phyloP scores from a whole-genome alignment of 2,113 vertebrate genomes.

The Syngnathus floridae region DNA sequence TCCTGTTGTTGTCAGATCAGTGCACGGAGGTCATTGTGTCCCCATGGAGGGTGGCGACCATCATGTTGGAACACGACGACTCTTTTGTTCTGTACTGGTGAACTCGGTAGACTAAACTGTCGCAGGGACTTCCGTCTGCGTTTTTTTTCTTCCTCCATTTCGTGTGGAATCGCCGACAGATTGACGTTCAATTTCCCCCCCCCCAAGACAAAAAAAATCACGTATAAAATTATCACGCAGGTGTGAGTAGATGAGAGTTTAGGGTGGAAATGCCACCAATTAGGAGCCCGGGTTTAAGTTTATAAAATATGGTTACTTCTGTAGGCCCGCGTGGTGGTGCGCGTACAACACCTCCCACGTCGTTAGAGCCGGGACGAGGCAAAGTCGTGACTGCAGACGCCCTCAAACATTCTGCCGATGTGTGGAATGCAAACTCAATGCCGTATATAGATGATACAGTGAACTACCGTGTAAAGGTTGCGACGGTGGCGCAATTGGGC shows the following conservation, averaged over 20 bases:
- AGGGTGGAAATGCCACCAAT: too few relatives aligned
- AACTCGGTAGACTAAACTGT: slow-evolving; percentile 28
- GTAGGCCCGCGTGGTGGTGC: neutral
- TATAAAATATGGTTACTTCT: neutral
- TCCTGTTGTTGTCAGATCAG: slow-evolving; percentile 61
- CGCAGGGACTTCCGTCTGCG: slow-evolving; percentile 10
- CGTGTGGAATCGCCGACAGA: neutral
- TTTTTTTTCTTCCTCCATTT: neutral
- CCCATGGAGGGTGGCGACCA: slow-evolving; percentile 29
- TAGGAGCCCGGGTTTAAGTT: too few relatives aligned
- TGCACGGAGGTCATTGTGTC: slow-evolving; percentile 34
- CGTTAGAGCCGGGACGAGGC: slow-evolving; percentile 30
- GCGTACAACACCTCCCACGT: slow-evolving; percentile 52
- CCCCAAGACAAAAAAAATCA: too few relatives aligned
- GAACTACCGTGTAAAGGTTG: neutral
- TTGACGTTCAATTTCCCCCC: neutral
- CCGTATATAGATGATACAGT: neutral
- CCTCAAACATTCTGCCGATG: slow-evolving; percentile 56
- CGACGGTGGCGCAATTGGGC: neutral
- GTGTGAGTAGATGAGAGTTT: too few relatives aligned
- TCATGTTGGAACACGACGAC: slow-evolving; percentile 35
- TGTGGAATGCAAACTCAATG: slow-evolving; percentile 28
- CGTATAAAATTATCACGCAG: neutral
- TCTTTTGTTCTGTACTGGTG: slow-evolving; percentile 39
- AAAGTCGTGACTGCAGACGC: slow-evolving; percentile 57